A percentile compares a stretch with the other conserved stretches of the same genome.
Evolutionary conservation across 1,140 invertebrate genomes (phyloP).

Genomic region (Drosophila seguyi): DNA sequence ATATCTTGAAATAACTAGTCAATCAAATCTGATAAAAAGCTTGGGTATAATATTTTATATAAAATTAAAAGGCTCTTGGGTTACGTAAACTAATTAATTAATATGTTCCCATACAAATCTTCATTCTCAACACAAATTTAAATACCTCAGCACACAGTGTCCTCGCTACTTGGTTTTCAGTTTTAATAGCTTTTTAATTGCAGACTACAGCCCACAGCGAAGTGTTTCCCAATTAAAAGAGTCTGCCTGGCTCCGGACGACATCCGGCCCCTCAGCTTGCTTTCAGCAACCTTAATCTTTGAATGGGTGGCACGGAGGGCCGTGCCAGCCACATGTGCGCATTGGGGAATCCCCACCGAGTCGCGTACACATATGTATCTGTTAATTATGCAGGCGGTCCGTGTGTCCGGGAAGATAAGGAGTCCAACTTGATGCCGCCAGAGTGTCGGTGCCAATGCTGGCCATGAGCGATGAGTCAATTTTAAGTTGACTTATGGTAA

Average conservation of each 20-base stretch:
- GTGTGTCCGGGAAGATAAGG: conserved; percentile 46
- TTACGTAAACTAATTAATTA: background rate
- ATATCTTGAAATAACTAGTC: background rate
- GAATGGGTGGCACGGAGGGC: conserved; percentile 37
- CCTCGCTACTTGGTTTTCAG: conserved; percentile 53
- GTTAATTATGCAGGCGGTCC: conserved; percentile 69
- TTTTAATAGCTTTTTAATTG: conserved; percentile 83
- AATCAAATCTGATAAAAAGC: background rate
- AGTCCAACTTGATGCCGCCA: conserved; percentile 9
- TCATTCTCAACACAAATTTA: background rate
- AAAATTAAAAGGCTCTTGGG: background rate
- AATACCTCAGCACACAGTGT: conserved; percentile 22
- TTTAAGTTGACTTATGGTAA: conserved; percentile 3
- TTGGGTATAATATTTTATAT: background rate
- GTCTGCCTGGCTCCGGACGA: conserved; percentile 74
- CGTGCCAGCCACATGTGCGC: conserved; percentile 68
- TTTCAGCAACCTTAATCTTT: conserved; percentile 24
- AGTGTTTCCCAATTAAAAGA: conserved; percentile 83
- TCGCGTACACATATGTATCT: conserved; percentile 52
- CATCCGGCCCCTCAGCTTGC: conserved; percentile 18
- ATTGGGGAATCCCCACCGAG: conserved; percentile 15
- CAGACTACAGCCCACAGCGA: conserved; percentile 69
- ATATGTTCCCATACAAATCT: background rate
- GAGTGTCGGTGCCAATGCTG: background rate
- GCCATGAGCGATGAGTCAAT: conserved; percentile 31